Base-by-base conservation (phyloP, 1,140 invertebrate species). In the Cherax destructor region DNA sequence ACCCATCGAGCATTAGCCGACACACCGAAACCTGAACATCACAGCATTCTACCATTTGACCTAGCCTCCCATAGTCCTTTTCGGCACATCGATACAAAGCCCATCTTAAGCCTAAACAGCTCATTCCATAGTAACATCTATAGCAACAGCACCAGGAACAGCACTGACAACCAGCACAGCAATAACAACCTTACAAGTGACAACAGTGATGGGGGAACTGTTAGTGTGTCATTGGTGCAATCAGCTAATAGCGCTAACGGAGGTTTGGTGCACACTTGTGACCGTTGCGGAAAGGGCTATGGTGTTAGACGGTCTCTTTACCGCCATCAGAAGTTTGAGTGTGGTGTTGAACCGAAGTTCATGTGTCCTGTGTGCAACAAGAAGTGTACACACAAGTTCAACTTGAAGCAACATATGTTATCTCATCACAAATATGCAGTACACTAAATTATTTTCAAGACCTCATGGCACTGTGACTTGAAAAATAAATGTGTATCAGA, bases 241-340 rank as follows among this genome's bases (percentile, higher is more conserved):
- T n/a, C 77, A 49, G 65, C 50, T 7, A 79, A 76, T 76, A 79
- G 47, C 76, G 24, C 59, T 49, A 76, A 88, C 41, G 86, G 86
- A 56, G 76, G 52, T 11, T 56, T 77, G 50, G 18, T 80, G 52
- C 59, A 88, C 76, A 80, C 65, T 9, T 90, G 88, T 76, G 18
- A 74, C 6, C 88, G 83, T 24, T 90, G 88, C 50, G 88, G 88
- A 18, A 90, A 90, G 81, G 74, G 21, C n/a, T 90, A 90, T 18
- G 80, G 81, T 21, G 88, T 90, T 5, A 50, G 81, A 13, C 88
- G 88, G 13, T 90, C 88, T 21, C 81, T 90, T 18, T 74, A 90
- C 74, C 61, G 88, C 50, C 88, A 90, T 41, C 81, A 84, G 72
- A 90, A 90, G 72, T 90, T 90, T 78, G 88, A 90, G 47, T 90